These are phyloP conservation scores for Microctonus aethiopoides DNA, from an alignment of 2,888 invertebrate species.

Conservation along the genomic window DNA sequence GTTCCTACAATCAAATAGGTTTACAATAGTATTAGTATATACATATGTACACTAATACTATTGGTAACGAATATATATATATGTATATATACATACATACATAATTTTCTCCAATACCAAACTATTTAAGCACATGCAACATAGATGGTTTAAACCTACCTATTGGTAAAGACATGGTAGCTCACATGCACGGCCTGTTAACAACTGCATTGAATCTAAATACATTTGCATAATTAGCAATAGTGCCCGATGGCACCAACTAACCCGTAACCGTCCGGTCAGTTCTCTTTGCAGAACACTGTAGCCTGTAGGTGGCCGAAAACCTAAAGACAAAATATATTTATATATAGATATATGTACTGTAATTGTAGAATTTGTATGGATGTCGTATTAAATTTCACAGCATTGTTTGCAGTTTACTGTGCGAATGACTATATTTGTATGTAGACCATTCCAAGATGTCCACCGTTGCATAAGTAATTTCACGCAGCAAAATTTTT, in stretches of 20 bases:
- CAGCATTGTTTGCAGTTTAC: neutral
- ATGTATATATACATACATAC: constrained; percentile 6
- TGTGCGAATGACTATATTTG: neutral
- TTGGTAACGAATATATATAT: neutral
- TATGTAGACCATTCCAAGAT: constrained; percentile 18
- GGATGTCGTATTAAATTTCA: neutral
- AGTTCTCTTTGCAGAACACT: neutral
- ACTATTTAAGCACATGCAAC: neutral
- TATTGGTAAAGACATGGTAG: constrained; percentile 1
- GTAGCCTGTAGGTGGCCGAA: constrained; percentile 40
- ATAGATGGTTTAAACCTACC: neutral
- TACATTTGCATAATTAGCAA: constrained; percentile 60
- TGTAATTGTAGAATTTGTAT: neutral
- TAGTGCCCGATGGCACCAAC: constrained; percentile 41
- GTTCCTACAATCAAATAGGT: neutral
- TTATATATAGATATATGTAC: neutral
- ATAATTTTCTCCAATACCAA: neutral
- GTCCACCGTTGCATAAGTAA: constrained; percentile 31
- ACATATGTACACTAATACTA: constrained; percentile 7
- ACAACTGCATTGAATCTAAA: constrained; percentile 54
- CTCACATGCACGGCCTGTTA: constrained; percentile 46
- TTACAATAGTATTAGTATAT: neutral
- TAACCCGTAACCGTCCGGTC: neutral
- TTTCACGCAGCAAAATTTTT: neutral
- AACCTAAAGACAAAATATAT: constrained; percentile 5